Conservation (phyloP, 2,797 vertebrate species). For the Peromyscus aztecus region DNA sequence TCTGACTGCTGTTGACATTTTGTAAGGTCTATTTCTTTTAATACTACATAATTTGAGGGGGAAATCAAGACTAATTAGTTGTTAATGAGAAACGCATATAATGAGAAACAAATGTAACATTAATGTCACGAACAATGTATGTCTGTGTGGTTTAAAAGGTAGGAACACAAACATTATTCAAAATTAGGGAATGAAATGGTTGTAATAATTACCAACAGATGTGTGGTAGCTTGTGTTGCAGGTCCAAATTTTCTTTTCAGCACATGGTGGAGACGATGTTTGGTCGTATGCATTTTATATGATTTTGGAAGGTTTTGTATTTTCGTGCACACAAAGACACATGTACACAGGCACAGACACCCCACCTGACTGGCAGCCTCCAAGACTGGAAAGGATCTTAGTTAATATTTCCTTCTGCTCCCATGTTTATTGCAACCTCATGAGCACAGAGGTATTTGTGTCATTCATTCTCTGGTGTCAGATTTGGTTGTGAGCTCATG, state of each 20-base stretch:
- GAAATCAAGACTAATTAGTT: slow-evolving; percentile 90
- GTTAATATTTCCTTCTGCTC: slow-evolving; percentile 67
- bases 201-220: slow-evolving; percentile 92
- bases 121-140: slow-evolving; percentile 89
- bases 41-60: slow-evolving; percentile 87
- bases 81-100: slow-evolving; percentile 93
- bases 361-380: slow-evolving; percentile 36
- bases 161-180: slow-evolving; percentile 82
- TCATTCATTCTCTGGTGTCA: neutral
- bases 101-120: slow-evolving; percentile 91
- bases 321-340: slow-evolving; percentile 13
- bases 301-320: slow-evolving; percentile 55
- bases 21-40: slow-evolving; percentile 88
- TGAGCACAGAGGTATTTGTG: neutral
- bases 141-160: slow-evolving; percentile 75
- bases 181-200: slow-evolving; percentile 88
- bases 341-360: neutral
- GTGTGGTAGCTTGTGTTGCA: slow-evolving; percentile 78
- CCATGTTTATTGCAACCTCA: neutral
- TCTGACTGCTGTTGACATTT: slow-evolving; percentile 85
- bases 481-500: neutral
- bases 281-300: slow-evolving; percentile 56
- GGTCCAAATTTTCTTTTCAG: slow-evolving; percentile 75
- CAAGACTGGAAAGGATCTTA: slow-evolving; percentile 68
- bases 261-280: slow-evolving; percentile 47